These are phyloP conservation scores for Thyatira batis DNA, from an alignment of 2,888 invertebrate species.

Conservation along the genomic window DNA sequence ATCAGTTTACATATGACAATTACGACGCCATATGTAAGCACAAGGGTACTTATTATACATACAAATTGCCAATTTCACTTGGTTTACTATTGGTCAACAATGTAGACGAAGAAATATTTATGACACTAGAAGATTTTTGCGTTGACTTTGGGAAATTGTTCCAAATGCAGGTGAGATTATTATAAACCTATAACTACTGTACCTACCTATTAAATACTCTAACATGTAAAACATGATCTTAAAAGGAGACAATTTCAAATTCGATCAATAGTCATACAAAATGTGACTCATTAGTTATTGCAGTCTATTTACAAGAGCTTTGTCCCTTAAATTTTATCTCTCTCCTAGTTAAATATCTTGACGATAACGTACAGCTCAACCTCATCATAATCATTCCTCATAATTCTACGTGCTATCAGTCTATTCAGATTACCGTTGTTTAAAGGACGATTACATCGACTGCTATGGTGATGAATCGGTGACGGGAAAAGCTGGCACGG, in stretches of 20 bases:
- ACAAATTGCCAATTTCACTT: conserved; percentile 91
- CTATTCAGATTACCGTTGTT: conserved; percentile 3
- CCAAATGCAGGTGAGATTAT: conserved; percentile 91
- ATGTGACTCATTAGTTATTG: no score
- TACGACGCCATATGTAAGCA: conserved; percentile 91
- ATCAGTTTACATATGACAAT: conserved; percentile 88
- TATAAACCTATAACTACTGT: neutral
- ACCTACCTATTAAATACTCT: neutral
- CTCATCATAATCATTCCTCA: no score
- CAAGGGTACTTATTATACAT: conserved; percentile 94
- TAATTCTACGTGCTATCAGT: no score
- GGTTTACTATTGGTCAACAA: conserved; percentile 90
- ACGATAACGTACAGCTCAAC: no score
- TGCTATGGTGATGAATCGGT: conserved; percentile 91
- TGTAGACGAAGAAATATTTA: conserved; percentile 85
- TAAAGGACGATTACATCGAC: conserved; percentile 92
- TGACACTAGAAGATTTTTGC: conserved; percentile 88
- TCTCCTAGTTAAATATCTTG: no score
- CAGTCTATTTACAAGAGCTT: no score
- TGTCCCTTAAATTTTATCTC: no score
- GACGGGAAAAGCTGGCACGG: conserved; percentile 94
- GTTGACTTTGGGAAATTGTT: conserved; percentile 94
- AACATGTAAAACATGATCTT: no score
- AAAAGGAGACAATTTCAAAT: no score
- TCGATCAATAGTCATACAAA: no score